phyloP scores from a whole-genome alignment of 2,888 invertebrate genomes.

The Eudasyphora cyanicolor region DNA sequence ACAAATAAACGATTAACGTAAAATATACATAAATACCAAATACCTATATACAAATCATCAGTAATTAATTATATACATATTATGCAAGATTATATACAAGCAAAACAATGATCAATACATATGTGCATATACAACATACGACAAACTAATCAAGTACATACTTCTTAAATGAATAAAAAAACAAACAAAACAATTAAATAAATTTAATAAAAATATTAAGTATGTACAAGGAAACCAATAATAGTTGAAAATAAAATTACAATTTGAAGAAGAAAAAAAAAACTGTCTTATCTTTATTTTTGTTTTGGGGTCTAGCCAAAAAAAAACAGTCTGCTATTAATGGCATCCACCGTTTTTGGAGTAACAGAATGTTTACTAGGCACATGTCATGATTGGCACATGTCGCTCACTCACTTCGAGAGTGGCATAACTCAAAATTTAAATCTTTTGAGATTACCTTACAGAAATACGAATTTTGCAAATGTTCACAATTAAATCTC shows the following conservation, averaged over 20 bases:
- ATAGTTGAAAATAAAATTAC: constrained; percentile 53
- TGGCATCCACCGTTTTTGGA: too few relatives aligned
- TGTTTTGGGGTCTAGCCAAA: neutral
- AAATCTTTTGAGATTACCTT: too few relatives aligned
- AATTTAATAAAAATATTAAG: constrained; percentile 50
- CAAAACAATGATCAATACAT: constrained; percentile 38
- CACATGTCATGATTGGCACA: too few relatives aligned
- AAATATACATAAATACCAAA: constrained; percentile 48
- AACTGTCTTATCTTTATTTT: neutral
- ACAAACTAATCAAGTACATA: constrained; percentile 33
- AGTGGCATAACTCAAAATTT: too few relatives aligned
- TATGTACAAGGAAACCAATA: constrained; percentile 45
- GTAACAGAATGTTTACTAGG: too few relatives aligned
- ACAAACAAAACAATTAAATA: too few relatives aligned
- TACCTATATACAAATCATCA: constrained; percentile 22
- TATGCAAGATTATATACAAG: constrained; percentile 10
- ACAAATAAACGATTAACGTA: constrained; percentile 32
- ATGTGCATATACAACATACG: constrained; percentile 41
- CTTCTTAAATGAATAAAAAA: too few relatives aligned
- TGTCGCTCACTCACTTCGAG: too few relatives aligned
- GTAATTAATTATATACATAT: constrained; percentile 13
- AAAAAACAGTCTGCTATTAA: too few relatives aligned
- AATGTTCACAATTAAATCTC: too few relatives aligned
- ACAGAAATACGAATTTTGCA: too few relatives aligned
- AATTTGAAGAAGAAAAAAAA: constrained; percentile 20